Conservation (phyloP, 1,140 invertebrate species). For the Euura lappo region DNA sequence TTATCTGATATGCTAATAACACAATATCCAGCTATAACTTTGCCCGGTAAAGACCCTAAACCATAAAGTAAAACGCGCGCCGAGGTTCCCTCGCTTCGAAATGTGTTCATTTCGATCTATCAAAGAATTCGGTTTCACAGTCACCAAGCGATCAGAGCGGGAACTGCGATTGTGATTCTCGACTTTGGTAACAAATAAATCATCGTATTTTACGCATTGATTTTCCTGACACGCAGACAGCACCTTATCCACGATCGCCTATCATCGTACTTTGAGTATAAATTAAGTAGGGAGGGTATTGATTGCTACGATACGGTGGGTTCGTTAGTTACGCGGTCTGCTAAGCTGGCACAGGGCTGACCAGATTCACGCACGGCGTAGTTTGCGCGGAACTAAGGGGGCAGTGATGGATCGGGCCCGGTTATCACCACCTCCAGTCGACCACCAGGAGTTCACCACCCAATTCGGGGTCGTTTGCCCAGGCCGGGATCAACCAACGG, state of each 20-base stretch:
- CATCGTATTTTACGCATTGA: background rate
- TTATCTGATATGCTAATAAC: conserved; percentile 55
- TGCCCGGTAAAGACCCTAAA: background rate
- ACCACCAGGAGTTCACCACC: conserved; percentile 37
- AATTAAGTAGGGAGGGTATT: conserved; percentile 23
- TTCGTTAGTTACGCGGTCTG: conserved; percentile 21
- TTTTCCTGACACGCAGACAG: conserved; percentile 2
- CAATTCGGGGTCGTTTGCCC: conserved; percentile 8
- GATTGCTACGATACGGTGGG: conserved; percentile 31
- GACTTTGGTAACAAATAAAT: background rate
- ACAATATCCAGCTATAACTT: conserved; percentile 37
- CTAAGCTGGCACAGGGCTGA: conserved; percentile 29
- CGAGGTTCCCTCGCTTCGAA: too few species aligned
- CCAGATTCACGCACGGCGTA: conserved; percentile 44
- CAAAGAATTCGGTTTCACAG: too few species aligned
- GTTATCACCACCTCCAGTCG: conserved; percentile 58
- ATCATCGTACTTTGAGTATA: background rate
- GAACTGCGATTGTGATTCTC: too few species aligned
- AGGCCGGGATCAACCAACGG: background rate
- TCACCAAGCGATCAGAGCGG: too few species aligned
- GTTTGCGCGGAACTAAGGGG: conserved; percentile 37
- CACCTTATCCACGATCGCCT: background rate
- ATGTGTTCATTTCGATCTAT: too few species aligned
- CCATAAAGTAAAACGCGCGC: background rate
- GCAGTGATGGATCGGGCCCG: conserved; percentile 60